Evolutionary conservation across 2,797 vertebrate species (phyloP), one percentile per base, ranked within the genome.

Genomic region (Tragopan temminckii): DNA sequence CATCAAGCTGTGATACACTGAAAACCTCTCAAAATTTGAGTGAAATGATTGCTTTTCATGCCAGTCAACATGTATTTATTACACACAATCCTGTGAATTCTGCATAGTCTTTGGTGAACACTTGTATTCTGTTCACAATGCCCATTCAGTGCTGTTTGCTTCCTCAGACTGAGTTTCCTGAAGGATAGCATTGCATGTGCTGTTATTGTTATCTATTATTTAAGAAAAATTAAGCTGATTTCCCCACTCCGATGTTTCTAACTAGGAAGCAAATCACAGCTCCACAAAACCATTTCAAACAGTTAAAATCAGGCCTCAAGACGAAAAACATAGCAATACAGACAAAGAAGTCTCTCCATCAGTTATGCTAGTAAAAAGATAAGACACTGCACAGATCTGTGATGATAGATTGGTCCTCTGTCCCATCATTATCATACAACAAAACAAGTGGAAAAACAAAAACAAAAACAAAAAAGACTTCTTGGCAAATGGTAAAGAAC

Each of bases 341-440:
- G 17, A 69, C 13, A 9, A 38, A 27, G 24, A 77, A 4, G 13
- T 43, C 25, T 35, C 35, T 23, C 20, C 10, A 57, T 20, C 63
- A n/a, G 17, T 29, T 38, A 38, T 5, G 2, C 31, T 61, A 0
- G 0, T 19, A 59, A 66, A 11, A 5, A 55, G 13, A 20, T 31
- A 69, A 71, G 50, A 70, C 68, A 68, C 0, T 4, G 7, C 45
- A 80, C 36, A 6, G 9, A 5, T 71, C 58, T 27, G 4, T 5
- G 62, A 12, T 13, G 67, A 38, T 33, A 74, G 16, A 38, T 59
- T 33, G 74, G 19, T n/a, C 55, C 75, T 67, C n/a, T 84, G 21
- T 55, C 15, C 53, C 16, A 5, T 68, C 43, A 18, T 5, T 36
- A 69, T 33, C 29, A 33, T 29, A 11, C 20, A 89, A 53, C 6